Evolutionary conservation across 2,113 vertebrate genomes (phyloP).

Genomic region (Halichoerus grypus): DNA sequence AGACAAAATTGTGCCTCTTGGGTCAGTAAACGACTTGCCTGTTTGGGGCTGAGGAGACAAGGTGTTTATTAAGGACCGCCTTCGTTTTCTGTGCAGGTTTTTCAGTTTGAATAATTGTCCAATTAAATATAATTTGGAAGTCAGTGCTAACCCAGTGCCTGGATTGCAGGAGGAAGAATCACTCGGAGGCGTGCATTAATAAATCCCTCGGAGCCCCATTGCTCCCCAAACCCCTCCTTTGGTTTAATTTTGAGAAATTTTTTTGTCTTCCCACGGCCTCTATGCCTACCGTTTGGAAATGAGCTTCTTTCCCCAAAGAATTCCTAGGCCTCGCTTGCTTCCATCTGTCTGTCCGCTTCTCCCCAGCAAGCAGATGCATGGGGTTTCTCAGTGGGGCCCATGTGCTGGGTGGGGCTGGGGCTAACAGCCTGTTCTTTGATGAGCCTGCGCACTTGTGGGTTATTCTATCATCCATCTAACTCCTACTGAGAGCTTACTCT

Average conservation of each 20-base stretch:
- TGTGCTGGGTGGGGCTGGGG: neutral
- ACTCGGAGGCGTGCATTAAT: slow-evolving; percentile 96
- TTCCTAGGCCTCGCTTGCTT: slow-evolving; percentile 88
- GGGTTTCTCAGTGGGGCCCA: neutral
- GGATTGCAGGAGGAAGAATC: slow-evolving; percentile 94
- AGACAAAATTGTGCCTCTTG: slow-evolving; percentile 98
- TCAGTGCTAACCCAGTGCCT: slow-evolving; percentile 95
- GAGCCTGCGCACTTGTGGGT: neutral
- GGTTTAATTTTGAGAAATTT: slow-evolving; percentile 95
- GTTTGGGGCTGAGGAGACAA: slow-evolving; percentile 99
- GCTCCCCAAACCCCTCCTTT: slow-evolving; percentile 94
- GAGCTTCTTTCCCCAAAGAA: slow-evolving; percentile 91
- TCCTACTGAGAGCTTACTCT: neutral
- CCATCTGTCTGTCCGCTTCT: slow-evolving; percentile 74
- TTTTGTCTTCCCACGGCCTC: slow-evolving; percentile 89
- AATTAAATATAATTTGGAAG: slow-evolving; percentile 99
- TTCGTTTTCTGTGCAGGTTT: slow-evolving; percentile 97
- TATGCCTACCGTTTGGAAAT: slow-evolving; percentile 92
- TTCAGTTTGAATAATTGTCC: slow-evolving; percentile 99
- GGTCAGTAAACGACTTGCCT: slow-evolving; percentile 98
- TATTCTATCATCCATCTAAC: neutral
- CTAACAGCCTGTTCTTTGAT: neutral
- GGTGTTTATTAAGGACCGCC: slow-evolving; percentile 99
- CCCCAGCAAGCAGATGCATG: slow-evolving; percentile 34
- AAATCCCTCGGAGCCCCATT: slow-evolving; percentile 97